Base-by-base conservation (phyloP, 2,888 invertebrate species). In the Sericinus montela region DNA sequence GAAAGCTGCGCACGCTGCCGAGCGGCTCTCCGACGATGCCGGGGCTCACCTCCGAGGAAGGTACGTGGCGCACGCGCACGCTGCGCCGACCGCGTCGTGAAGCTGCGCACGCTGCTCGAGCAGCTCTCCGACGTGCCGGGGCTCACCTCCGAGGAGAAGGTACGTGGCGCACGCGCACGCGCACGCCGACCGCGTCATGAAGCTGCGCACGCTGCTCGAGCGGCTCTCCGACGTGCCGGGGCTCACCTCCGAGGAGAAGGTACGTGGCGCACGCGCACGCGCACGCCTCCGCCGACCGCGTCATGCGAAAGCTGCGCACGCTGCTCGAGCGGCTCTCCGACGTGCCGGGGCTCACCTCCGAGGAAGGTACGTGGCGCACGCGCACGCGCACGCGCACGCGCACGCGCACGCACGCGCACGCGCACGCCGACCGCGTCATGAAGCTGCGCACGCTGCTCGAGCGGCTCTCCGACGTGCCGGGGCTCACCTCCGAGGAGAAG, bases 51-150 rank as follows among this genome's bases (percentile, higher is more conserved):
- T 29, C 10, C 29, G n/a, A 29, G 10, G 29, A 29, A 19, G 19
- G 19, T 19, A 19, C 19, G 19, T 19, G 3, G 2, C 19, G 19
- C 2, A 2, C 19, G 19, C 30, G 3, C n/a, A 95, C 86, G 98
- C 98, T 92, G 96, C 60, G 97, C 98, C n/a, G 97, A 98, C 83
- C 93, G 97, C 64, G 97, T 99, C 32, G 97, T 98, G 97, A 95
- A 96, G 75, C 89, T 99, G 48, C 91, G 99, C 39, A 94, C 93
- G 56, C 87, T 98, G 49, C 90, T 99, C 46, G 97, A 98, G 72
- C 92, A 94, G 62, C 90, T 97, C 3, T 96, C 97, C 57, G 96
- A 96, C 16, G 95, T 98, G 19, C 94, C 96, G 19, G 98, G 98
- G 0, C 91, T 97, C 57, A 97, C 96, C 13, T 94, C 93, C 45